Evolutionary conservation across 2,113 vertebrate genomes (phyloP), one percentile per base, ranked within the genome.

Genomic region (Leptosomus discolor): DNA sequence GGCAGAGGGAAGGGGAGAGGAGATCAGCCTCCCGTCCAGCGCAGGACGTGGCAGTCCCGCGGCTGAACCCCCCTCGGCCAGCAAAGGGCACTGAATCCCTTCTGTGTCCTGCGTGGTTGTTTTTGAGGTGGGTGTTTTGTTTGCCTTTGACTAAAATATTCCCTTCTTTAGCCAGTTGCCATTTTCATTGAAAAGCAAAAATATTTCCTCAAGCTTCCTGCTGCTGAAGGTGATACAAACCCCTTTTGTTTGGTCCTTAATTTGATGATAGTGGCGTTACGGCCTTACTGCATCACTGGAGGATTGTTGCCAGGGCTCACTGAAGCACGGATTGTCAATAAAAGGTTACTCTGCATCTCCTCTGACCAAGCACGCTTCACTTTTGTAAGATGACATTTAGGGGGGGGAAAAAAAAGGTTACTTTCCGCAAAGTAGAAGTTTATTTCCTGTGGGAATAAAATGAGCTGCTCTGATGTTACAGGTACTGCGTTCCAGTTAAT

Each of bases 71-170:
- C n/a, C n/a, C n/a, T n/a, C n/a, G n/a, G n/a, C n/a, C n/a, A 18
- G 48, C 17, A 56, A 6, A 36, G 45, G 84, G 54, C 11, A 14
- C 14, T 5, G 18, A 16, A 36, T 81, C 76, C 39, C 22, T 21
- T 18, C 61, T 11, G 27, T 15, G 4, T 27, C 67, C 61, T 17
- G 1, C 3, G 3, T 3, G 1, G 36, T 13, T 57, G 1, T 3
- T 43, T 50, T 18, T 32, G 37, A 15, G 63, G 41, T 17, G 4
- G 56, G 1, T 29, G 5, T 5, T 82, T 19, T 36, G 6, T 43
- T 61, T 53, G 15, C 30, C 41, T 61, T 37, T 29, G n/a, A 4
- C 29, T 53, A 30, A 70, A 71, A 24, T 19, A 22, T 5, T 71
- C 63, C 9, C 9, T 70, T 78, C 41, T 60, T 90, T 12, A 58